Percentiles rank a stretch among this genome's conserved stretches.
These are phyloP conservation scores for Dicroscelio sp. DNA, from an alignment of 2,888 invertebrate genomes.

Conservation along the genomic window DNA sequence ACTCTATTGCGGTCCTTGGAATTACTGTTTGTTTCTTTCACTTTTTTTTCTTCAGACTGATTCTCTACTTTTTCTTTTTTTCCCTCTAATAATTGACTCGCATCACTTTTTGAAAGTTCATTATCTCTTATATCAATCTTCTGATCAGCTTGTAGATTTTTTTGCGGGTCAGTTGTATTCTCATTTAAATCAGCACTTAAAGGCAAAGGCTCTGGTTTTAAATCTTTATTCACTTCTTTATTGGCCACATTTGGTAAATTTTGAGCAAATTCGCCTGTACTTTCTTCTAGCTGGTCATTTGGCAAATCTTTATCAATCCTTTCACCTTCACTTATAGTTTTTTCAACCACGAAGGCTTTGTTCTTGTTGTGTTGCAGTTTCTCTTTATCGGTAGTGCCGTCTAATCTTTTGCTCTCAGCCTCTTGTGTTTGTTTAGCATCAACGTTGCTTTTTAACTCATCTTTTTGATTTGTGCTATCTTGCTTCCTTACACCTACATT, in stretches of 20 bases:
- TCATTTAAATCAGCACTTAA: constrained; percentile 66
- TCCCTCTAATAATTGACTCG: constrained; percentile 60
- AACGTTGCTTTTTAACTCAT: constrained; percentile 64
- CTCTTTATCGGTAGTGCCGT: constrained; percentile 53
- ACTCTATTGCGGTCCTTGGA: constrained; percentile 57
- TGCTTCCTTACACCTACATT: constrained; percentile 63
- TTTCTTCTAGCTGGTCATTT: constrained; percentile 57
- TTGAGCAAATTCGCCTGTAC: constrained; percentile 59
- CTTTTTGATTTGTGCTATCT: constrained; percentile 62
- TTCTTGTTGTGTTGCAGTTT: constrained; percentile 59
- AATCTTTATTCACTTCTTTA: constrained; percentile 67
- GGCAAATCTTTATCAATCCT: constrained; percentile 64
- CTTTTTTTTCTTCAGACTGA: constrained; percentile 59
- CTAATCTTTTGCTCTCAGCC: constrained; percentile 62
- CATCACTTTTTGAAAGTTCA: constrained; percentile 64
- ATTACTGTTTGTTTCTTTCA: constrained; percentile 61
- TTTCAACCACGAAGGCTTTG: constrained; percentile 58
- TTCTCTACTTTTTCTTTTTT: constrained; percentile 58
- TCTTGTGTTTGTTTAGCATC: constrained; percentile 66
- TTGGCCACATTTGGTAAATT: constrained; percentile 64
- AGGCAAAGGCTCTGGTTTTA: constrained; percentile 62
- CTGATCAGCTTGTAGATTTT: constrained; percentile 67
- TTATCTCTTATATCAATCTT: constrained; percentile 65
- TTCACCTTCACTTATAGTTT: constrained; percentile 68
- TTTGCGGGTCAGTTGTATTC: constrained; percentile 58